Base-by-base conservation (phyloP, 2,113 vertebrate species). In the Calypte anna region DNA sequence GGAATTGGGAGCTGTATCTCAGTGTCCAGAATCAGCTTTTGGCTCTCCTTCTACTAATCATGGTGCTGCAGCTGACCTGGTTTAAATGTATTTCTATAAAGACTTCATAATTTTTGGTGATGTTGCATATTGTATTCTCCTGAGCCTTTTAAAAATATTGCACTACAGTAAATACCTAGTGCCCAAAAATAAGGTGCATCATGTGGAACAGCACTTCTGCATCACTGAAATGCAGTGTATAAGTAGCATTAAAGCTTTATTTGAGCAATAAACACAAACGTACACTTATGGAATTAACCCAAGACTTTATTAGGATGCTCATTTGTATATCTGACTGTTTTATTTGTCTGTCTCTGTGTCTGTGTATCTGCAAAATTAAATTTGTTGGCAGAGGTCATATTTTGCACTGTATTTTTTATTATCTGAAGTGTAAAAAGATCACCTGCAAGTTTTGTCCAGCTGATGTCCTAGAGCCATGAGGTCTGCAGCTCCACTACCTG, bases 51-150 rank as follows among this genome's bases (percentile, higher is more conserved):
- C 82, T 80, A 76, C 87, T 93, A 97, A 94, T 91, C 94, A 84
- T 27, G n/a, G 58, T 28, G 36, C 70, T 89, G 66, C 77, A 94
- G 92, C 89, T 93, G 91, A 93, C 86, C 66, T 74, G 91, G 77
- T 91, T 96, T 61, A 94, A 95, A 90, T 81, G 61, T 38, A 94
- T 94, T 97, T 82, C 67, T 94, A 50, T 87, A 94, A 91, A 75
- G 54, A 84, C 82, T 54, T 50, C 46, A 43, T 87, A 91, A 91
- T 92, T 94, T 93, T 94, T 84, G 66, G 89, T 89, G 88, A 92
- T 76, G 86, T 27, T 89, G 86, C 83, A 94, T 73, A 82, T 85
- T 89, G 57, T 85, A 54, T 76, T 79, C 69, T 91, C 50, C 89
- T 87, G 88, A 92, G 74, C 86, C 61, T 84, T 91, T 95, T 84